Conservation (phyloP, 2,113 vertebrate genomes). For the Collichthys lucidus region DNA sequence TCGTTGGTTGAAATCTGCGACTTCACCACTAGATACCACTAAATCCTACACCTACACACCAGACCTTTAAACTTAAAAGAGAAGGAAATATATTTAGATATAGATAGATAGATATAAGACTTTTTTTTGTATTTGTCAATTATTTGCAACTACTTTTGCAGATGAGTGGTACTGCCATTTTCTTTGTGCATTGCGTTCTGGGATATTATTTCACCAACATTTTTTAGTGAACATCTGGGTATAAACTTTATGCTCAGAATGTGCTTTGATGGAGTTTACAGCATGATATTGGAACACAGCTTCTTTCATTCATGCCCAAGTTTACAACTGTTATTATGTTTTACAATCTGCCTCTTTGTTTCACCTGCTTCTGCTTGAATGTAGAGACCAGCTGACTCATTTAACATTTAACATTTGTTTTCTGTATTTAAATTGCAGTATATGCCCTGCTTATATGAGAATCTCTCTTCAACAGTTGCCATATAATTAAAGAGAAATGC, state of each 20-base stretch:
- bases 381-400: constrained; percentile 5
- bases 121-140: no score
- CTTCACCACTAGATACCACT: no score
- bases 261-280: background rate
- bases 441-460: no score
- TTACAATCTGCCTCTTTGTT: background rate
- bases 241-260: no score
- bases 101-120: no score
- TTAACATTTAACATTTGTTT: background rate
- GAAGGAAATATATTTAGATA: no score
- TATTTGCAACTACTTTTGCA: background rate
- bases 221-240: background rate
- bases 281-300: background rate
- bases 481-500: background rate
- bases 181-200: background rate
- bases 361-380: background rate
- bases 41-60: no score
- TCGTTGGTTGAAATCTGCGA: no score
- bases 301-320: background rate
- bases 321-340: background rate
- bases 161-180: background rate
- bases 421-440: no score
- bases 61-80: no score
- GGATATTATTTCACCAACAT: no score
- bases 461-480: background rate